These are phyloP conservation scores for Ptiloglossa arizonensis DNA, from an alignment of 1,140 invertebrate species.

Conservation along the genomic window DNA sequence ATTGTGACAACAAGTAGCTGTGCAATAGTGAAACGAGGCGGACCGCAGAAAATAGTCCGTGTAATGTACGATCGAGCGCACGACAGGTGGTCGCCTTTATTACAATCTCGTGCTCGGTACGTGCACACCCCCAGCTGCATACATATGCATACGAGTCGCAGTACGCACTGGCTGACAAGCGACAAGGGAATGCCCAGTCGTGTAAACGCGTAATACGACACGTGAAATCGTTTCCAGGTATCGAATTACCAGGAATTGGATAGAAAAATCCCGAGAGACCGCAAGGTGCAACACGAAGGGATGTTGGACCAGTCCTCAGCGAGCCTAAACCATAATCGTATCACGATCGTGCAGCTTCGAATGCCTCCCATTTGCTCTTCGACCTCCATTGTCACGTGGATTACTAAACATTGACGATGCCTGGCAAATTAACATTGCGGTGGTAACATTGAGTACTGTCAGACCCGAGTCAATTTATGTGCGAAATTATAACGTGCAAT, in stretches of 20 bases:
- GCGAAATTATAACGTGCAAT: too few relatives aligned
- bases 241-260: constrained; percentile 73
- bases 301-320: constrained; percentile 26
- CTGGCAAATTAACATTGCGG: too few relatives aligned
- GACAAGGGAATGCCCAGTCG: constrained; percentile 20
- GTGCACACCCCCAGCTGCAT: not conserved
- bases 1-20: not conserved
- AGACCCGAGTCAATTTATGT: too few relatives aligned
- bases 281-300: constrained; percentile 48
- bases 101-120: constrained; percentile 8
- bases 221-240: constrained; percentile 76
- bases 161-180: not conserved
- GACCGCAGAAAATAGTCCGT: not conserved
- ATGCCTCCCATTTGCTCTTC: not conserved
- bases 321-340: not conserved
- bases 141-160: not conserved
- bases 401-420: too few relatives aligned
- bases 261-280: constrained; percentile 47
- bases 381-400: not conserved
- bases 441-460: too few relatives aligned
- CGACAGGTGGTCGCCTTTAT: constrained; percentile 45
- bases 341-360: not conserved
- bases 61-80: constrained; percentile 3
- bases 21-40: constrained; percentile 15
- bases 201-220: constrained; percentile 72